phyloP scores from a whole-genome alignment of 2,113 vertebrate species.

The Lampris megalopsis region DNA sequence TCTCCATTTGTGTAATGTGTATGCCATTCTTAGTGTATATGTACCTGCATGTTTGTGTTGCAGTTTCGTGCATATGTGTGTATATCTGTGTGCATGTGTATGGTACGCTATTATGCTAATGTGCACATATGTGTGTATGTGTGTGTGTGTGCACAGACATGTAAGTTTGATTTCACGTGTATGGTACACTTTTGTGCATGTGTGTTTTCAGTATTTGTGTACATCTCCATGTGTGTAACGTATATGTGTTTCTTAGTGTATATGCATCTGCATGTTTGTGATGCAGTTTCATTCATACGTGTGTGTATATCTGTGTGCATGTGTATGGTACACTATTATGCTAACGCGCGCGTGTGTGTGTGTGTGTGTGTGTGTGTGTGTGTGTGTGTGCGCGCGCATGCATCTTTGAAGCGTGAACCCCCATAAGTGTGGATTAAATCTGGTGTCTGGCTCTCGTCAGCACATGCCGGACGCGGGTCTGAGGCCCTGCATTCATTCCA shows the following conservation, averaged over 20 bases:
- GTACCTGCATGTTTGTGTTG: neutral
- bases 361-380: constrained; percentile 34
- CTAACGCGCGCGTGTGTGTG: constrained; percentile 5
- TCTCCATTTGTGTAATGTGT: neutral
- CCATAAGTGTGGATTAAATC: constrained; percentile 64
- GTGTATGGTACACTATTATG: neutral
- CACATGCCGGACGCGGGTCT: constrained; percentile 73
- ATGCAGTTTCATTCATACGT: neutral
- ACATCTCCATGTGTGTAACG: neutral
- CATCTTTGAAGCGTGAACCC: constrained; percentile 12
- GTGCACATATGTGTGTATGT: neutral
- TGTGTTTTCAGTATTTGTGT: constrained; percentile 11
- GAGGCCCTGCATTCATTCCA: constrained; percentile 80
- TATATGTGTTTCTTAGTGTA: neutral
- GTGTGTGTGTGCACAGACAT: constrained; percentile 5
- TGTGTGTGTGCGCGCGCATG: constrained; percentile 54
- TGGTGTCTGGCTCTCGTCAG: constrained; percentile 79
- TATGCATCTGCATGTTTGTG: neutral
- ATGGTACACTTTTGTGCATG: neutral
- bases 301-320: constrained; percentile 1
- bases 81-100: neutral
- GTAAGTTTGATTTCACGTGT: neutral
- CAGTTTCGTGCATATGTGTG: neutral
- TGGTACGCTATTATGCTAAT: neutral
- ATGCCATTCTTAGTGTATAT: neutral